Percentiles rank a stretch among this genome's conserved stretches.
Conservation (phyloP, 2,888 invertebrate genomes). For the Protophormia terraenovae region DNA sequence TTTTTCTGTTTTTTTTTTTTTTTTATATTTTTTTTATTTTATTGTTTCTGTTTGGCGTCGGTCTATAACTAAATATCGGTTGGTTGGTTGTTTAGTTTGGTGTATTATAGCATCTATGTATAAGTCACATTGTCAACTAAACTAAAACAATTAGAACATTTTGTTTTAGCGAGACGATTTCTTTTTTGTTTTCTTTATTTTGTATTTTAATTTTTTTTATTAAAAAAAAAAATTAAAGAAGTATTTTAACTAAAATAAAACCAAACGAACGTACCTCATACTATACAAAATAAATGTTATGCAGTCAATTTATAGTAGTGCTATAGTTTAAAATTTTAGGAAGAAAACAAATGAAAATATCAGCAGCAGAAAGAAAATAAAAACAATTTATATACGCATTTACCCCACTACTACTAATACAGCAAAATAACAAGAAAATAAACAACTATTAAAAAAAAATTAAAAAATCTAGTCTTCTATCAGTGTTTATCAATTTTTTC, state of each 20-base stretch:
- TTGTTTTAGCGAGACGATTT: conserved; percentile 42
- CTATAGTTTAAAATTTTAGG: conserved; percentile 24
- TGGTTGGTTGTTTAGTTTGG: not conserved
- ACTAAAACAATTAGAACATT: conserved; percentile 58
- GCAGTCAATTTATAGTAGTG: conserved; percentile 46
- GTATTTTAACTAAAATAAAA: conserved; percentile 17
- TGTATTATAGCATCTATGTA: conserved; percentile 15
- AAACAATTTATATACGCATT: conserved; percentile 54
- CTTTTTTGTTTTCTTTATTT: not conserved
- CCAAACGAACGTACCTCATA: not conserved
- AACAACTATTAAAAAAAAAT: not conserved
- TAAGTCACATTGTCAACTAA: conserved; percentile 61
- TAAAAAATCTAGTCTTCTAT: no score
- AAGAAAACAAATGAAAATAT: conserved; percentile 38
- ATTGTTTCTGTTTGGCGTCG: conserved; percentile 10
- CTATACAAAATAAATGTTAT: conserved; percentile 11
- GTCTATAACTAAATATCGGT: conserved; percentile 7
- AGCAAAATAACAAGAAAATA: not conserved
- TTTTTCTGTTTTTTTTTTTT: no score
- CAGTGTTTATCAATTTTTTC: no score
- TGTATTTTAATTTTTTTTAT: not conserved
- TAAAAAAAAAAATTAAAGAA: conserved; percentile 27
- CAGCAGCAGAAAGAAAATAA: conserved; percentile 16
- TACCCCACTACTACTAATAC: no score
- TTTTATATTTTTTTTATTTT: conserved; percentile 3